phyloP scores from a whole-genome alignment of 2,888 invertebrate genomes.

The Andrena minutula region DNA sequence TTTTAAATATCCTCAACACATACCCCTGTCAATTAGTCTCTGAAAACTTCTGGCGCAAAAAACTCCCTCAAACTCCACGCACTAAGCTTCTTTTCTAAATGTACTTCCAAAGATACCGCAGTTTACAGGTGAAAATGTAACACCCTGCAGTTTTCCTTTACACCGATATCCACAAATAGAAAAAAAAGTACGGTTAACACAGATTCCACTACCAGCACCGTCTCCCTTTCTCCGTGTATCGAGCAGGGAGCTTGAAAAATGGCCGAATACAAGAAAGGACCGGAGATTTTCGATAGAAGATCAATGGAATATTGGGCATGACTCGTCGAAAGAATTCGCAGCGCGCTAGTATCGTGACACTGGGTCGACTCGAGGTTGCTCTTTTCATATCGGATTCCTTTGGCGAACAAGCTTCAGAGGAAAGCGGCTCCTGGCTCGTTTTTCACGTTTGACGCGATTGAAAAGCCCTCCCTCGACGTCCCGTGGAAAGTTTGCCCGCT shows the following conservation, averaged over 20 bases:
- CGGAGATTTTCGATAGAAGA: neutral
- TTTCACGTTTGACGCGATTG: slow-evolving; percentile 21
- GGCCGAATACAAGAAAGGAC: neutral
- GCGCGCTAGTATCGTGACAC: slow-evolving; percentile 10
- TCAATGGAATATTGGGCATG: slow-evolving; percentile 11
- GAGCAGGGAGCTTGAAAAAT: neutral
- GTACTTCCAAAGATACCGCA: too few species aligned
- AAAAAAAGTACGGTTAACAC: neutral
- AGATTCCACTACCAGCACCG: neutral
- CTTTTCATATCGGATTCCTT: slow-evolving; percentile 38
- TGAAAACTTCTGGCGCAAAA: too few species aligned
- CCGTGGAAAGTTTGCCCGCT: slow-evolving; percentile 22
- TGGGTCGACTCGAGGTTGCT: slow-evolving; percentile 14
- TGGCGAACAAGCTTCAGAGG: slow-evolving; percentile 3
- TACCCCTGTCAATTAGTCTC: too few species aligned
- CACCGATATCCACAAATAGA: neutral
- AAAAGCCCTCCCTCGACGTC: slow-evolving; percentile 1
- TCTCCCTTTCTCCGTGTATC: neutral
- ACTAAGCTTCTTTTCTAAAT: too few species aligned
- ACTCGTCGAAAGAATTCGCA: slow-evolving; percentile 16
- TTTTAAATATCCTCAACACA: too few species aligned
- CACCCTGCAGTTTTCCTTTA: too few species aligned
- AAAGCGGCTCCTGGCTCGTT: neutral
- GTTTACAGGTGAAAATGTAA: too few species aligned
- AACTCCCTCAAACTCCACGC: too few species aligned